Percentiles rank a stretch among this genome's conserved stretches.
These are phyloP conservation scores for Phoebastria nigripes DNA, from an alignment of 2,797 vertebrate species.

Conservation along the genomic window DNA sequence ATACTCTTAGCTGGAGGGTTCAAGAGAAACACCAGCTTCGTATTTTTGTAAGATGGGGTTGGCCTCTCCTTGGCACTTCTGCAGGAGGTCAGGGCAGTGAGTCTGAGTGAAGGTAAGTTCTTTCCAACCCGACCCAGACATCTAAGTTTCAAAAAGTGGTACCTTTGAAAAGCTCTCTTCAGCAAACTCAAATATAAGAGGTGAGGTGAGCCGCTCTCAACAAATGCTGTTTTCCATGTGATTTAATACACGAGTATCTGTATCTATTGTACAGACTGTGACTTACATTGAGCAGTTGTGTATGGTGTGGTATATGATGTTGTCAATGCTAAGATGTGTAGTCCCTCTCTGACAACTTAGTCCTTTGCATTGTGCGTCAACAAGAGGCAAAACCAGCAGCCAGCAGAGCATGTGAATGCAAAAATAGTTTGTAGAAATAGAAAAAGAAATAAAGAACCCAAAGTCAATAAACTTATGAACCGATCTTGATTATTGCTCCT, in stretches of 20 bases:
- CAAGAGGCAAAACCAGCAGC: neutral
- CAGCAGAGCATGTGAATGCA: neutral
- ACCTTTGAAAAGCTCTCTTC: neutral
- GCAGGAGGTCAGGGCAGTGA: neutral
- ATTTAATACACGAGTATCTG: neutral
- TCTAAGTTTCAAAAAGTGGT: neutral
- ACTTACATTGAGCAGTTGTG: neutral
- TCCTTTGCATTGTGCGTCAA: neutral
- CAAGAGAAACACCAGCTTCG: neutral
- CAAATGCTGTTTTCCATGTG: neutral
- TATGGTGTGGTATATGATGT: no score
- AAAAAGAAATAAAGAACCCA: neutral
- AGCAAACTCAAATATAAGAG: neutral
- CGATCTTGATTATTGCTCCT: neutral
- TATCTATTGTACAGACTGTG: neutral
- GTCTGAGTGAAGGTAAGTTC: neutral
- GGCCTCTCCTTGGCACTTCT: neutral
- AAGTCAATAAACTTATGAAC: neutral
- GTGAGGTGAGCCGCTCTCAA: neutral
- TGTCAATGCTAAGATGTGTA: neutral
- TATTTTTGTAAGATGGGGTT: neutral
- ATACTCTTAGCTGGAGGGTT: neutral
- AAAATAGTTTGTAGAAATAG: neutral
- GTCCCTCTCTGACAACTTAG: neutral
- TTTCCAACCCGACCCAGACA: neutral